Percentiles rank a stretch among this genome's conserved stretches.
phyloP scores from a whole-genome alignment of 2,888 invertebrate species.

The Clanis bilineata region DNA sequence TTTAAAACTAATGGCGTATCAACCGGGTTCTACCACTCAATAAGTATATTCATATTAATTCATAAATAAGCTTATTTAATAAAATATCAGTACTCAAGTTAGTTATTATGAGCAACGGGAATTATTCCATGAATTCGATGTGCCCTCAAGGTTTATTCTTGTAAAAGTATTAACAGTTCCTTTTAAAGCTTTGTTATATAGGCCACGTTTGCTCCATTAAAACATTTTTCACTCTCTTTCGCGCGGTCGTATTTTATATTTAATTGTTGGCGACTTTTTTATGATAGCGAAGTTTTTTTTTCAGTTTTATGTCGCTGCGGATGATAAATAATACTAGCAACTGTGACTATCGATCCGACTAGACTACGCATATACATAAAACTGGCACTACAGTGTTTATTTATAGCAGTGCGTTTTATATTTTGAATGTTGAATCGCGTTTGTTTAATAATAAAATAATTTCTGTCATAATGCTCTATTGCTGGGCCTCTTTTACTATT shows the following conservation, averaged over 20 bases:
- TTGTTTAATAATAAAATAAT: too few species aligned
- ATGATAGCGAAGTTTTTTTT: conserved; percentile 7
- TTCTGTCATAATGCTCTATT: too few species aligned
- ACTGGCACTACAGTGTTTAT: too few species aligned
- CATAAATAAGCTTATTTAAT: too few species aligned
- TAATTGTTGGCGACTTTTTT: conserved; percentile 29
- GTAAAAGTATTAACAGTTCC: conserved; percentile 29
- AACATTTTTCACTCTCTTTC: conserved; percentile 23
- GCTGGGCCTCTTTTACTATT: too few species aligned
- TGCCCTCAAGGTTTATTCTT: conserved; percentile 23
- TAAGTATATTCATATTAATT: too few species aligned
- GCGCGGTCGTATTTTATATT: conserved; percentile 29
- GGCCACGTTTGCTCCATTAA: conserved; percentile 17
- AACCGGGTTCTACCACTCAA: too few species aligned
- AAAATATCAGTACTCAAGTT: too few species aligned
- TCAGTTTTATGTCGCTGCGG: neutral
- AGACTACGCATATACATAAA: neutral
- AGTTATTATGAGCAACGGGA: conserved; percentile 23
- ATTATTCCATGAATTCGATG: conserved; percentile 12
- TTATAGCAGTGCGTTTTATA: neutral
- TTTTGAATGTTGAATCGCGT: neutral
- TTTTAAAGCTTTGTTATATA: conserved; percentile 24
- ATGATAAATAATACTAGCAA: neutral
- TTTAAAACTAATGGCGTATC: too few species aligned
- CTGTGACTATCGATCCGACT: neutral